phyloP scores from a whole-genome alignment of 1,140 invertebrate genomes.

The Solenopsis invicta region DNA sequence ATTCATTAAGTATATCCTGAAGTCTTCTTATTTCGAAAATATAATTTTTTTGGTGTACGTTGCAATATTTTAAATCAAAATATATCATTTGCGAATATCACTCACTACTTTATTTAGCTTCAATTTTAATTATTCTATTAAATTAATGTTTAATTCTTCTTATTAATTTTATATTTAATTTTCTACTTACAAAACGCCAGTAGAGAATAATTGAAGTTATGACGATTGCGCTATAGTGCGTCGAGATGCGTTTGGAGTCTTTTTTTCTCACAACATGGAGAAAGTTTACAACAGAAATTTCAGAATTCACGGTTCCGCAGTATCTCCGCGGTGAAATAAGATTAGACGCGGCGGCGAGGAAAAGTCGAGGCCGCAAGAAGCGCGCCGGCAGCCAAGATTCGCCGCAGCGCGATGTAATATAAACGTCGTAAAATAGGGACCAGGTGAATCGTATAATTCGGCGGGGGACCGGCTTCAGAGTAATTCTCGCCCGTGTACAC shows the following conservation, averaged over 20 bases:
- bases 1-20: too few relatives aligned
- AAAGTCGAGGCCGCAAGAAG: slow-evolving; percentile 75
- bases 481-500: slow-evolving; percentile 79
- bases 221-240: background rate
- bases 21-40: too few relatives aligned
- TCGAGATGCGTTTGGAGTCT: background rate
- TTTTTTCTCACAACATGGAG: slow-evolving; percentile 3
- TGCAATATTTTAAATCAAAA: background rate
- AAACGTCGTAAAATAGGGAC: slow-evolving; percentile 87
- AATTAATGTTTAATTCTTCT: background rate
- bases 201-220: background rate
- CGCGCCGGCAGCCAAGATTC: slow-evolving; percentile 79
- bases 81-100: background rate
- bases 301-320: slow-evolving; percentile 42
- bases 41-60: background rate
- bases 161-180: background rate
- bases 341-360: slow-evolving; percentile 70
- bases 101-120: background rate
- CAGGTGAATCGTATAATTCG: slow-evolving; percentile 87
- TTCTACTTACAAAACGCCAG: background rate
- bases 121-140: too few relatives aligned
- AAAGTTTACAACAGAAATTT: slow-evolving; percentile 63
- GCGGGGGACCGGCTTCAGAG: slow-evolving; percentile 76
- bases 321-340: slow-evolving; percentile 67
- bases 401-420: slow-evolving; percentile 84